Evolutionary conservation across 2,113 vertebrate species (phyloP), one percentile per base, ranked within the genome.

Genomic region (Psephotus haematonotus): DNA sequence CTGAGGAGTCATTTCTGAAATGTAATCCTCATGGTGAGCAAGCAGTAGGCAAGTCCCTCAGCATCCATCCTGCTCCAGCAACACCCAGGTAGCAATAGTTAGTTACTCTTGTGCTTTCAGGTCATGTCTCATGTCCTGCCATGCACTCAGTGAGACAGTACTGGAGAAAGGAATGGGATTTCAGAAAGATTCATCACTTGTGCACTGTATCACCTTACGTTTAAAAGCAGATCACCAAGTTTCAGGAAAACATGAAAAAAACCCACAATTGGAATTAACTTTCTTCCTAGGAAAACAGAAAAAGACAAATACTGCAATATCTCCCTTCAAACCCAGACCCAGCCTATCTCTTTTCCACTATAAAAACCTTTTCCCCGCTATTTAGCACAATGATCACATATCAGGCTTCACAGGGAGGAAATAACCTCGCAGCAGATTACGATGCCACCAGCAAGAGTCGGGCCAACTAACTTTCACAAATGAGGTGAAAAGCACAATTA

Each of bases 11-110:
- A 63, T 5, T 74, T 81, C 10, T 53, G 79, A 78, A 53, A 50
- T 1, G 7, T 8, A 37, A 39, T 10, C 62, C 62, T 46, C 57
- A 29, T 6, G 1, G 1, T 3, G 28, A 86, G 47, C 29, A 31
- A 70, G 55, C 37, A 49, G 86, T 74, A 65, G 3, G 0, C 52
- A 19, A 23, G n/a, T n/a, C 44, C 52, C 18, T 35, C 35, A 35
- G 57, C 50, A 86, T 52, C 71, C 2, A 2, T 44, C 49, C n/a
- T 11, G 44, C 49, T 55, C 60, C 70, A 31, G 86, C 41, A 1
- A 1, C 2, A 35, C 49, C 5, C 78, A 47, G 35, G 39, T 7
- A 78, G 67, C 20, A 68, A 17, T 11, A 1, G 0, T 16, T 13
- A 24, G 0, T 15, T 13, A 24, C 28, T 46, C 57, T 41, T 18